Conservation (phyloP, 2,888 invertebrate species). For the Pimpla rufipes region DNA sequence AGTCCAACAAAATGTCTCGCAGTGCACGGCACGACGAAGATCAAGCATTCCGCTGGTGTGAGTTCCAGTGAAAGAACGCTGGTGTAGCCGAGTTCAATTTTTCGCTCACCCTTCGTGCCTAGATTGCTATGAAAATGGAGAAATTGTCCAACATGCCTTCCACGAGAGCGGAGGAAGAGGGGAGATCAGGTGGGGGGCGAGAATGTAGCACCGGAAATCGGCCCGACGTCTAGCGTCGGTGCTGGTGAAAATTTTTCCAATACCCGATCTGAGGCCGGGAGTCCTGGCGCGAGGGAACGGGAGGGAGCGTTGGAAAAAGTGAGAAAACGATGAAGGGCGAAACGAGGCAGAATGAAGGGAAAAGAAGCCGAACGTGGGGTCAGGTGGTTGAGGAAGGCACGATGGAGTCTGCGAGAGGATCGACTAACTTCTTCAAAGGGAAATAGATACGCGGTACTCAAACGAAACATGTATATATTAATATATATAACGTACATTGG, state of each 20-base stretch:
- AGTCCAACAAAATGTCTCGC: neutral
- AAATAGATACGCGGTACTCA: constrained; percentile 15
- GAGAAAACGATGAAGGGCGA: constrained; percentile 18
- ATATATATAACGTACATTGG: neutral
- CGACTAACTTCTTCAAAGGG: constrained; percentile 34
- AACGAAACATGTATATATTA: neutral
- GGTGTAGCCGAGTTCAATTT: constrained; percentile 32
- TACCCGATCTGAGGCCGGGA: constrained; percentile 41
- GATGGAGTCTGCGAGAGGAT: constrained; percentile 13
- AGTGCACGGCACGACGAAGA: neutral
- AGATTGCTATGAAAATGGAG: constrained; percentile 47
- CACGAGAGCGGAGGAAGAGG: constrained; percentile 51
- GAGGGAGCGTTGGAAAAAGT: neutral
- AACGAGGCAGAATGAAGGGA: neutral
- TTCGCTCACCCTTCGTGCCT: constrained; percentile 23
- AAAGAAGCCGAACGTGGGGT: constrained; percentile 27
- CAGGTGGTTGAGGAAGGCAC: constrained; percentile 1
- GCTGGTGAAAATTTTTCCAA: constrained; percentile 41
- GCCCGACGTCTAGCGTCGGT: constrained; percentile 59
- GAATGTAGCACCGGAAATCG: constrained; percentile 72
- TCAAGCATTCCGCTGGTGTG: constrained; percentile 11
- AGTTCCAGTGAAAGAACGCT: constrained; percentile 7
- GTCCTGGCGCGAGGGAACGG: constrained; percentile 21
- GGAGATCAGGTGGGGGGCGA: constrained; percentile 59
- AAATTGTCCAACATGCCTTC: constrained; percentile 43